Base-by-base conservation (phyloP, 2,113 vertebrate species). In the Etheostoma cragini region DNA sequence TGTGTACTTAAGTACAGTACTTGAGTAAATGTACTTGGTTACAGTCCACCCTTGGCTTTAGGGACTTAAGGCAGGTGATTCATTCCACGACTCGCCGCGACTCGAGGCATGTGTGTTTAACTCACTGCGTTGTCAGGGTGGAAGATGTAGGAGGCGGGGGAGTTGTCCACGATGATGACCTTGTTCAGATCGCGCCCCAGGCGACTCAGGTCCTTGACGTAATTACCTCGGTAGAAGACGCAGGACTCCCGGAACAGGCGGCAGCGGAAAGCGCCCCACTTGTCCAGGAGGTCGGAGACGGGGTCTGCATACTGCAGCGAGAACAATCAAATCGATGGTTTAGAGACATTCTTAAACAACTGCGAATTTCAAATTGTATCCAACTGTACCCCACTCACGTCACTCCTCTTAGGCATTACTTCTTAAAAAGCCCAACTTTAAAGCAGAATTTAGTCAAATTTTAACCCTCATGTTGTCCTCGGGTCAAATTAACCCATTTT, bases 131-230 rank as follows among this genome's bases (percentile, higher is more conserved):
- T 99, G 75, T 99, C 97, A 0, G 98, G 98, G 77, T 99, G 98
- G 95, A 99, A 99, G 91, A 99, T 96, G 15, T 99, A 99, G 87
- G 98, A 99, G 30, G 98, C 98, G 0, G 98, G 98, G 0, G 98
- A 99, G 94, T 99, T 99, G 95, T 99, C 98, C 67, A 99, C 89
- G 3, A 99, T 99, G 92, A 99, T 97, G 92, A 98, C 96, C 35
- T 97, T 97, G 87, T 95, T 97, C 3, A 99, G 94, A 92, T 99
- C 97, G 0, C 98, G 95, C 66, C 98, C 98, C 89, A 99, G 92
- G 33, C 97, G 96, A 87, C 98, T 99, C 91, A 99, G 95, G 84
- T 99, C 98, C 91, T 99, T 99, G 46, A 99, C 98, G 0, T 99
- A 99, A 83, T 99, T 99, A 8, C 98, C 98, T 0, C 97, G 95